A percentile compares a stretch with the other conserved stretches of the same genome.
These are phyloP conservation scores for Setophaga kirtlandii DNA, from an alignment of 2,113 vertebrate genomes.

Conservation along the genomic window DNA sequence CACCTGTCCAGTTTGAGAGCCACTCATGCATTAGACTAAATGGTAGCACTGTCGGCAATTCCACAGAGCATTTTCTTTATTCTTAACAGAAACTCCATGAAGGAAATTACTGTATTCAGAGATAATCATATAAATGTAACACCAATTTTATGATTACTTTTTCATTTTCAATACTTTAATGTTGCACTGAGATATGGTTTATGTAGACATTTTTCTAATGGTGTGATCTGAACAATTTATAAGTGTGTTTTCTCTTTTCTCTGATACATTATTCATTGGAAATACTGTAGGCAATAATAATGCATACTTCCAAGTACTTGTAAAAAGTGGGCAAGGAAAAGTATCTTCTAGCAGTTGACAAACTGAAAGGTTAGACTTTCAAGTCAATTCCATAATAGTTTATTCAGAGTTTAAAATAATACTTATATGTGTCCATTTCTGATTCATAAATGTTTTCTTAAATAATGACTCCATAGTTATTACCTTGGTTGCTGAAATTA, in stretches of 20 bases:
- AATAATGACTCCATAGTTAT: background rate
- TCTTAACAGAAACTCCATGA: background rate
- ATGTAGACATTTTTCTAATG: background rate
- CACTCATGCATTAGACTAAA: background rate
- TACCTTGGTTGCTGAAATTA: background rate
- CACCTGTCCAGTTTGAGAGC: background rate
- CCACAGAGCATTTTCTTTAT: background rate
- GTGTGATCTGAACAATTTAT: background rate
- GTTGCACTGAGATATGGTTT: background rate
- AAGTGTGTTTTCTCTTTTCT: background rate
- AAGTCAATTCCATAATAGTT: background rate
- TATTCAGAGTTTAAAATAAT: background rate
- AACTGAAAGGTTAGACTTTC: background rate
- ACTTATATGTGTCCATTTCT: background rate
- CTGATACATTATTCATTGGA: background rate
- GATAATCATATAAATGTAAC: background rate
- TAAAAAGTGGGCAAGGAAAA: background rate
- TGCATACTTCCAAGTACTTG: background rate
- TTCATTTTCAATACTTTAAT: background rate
- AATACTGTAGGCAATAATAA: background rate
- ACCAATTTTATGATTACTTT: background rate
- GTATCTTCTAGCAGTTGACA: background rate
- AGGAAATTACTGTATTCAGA: background rate
- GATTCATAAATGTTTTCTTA: background rate
- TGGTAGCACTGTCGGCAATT: background rate